Evolutionary conservation across 2,113 vertebrate genomes (phyloP).

Genomic region (Cyphomyrus discorhynchus): DNA sequence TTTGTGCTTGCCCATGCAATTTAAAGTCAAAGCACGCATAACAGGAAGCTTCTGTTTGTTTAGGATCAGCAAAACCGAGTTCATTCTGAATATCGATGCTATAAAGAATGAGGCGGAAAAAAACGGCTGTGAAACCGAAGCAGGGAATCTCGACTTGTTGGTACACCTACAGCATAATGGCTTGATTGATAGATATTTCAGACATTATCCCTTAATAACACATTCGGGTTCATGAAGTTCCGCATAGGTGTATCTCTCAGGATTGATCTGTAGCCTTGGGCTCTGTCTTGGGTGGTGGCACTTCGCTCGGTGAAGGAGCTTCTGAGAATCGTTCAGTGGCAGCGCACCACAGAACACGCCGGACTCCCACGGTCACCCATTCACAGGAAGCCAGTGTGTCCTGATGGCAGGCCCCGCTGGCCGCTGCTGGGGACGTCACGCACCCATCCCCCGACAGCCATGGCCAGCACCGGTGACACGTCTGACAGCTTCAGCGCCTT

Average conservation of each 20-base stretch:
- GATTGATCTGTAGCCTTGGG: not conserved
- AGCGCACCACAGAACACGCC: not conserved
- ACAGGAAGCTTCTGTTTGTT: not conserved
- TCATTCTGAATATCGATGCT: not conserved
- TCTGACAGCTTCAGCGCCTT: not conserved
- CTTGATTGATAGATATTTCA: not conserved
- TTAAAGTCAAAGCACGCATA: not conserved
- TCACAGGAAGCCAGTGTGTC: not conserved
- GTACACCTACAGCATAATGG: conserved; percentile 3
- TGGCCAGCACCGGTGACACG: not conserved
- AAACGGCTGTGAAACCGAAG: not conserved
- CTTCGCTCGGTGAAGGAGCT: not conserved
- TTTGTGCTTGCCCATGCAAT: not conserved
- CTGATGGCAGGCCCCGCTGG: not conserved
- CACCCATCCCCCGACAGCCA: not conserved
- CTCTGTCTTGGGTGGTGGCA: not conserved
- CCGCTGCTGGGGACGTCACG: not conserved
- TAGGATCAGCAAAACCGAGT: not conserved
- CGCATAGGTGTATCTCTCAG: not conserved
- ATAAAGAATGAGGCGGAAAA: not conserved
- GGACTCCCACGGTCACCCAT: not conserved
- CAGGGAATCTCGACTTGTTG: not conserved
- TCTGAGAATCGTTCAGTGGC: not conserved
- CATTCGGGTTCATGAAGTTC: not conserved
- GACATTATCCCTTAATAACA: conserved; percentile 1